Base-by-base conservation (phyloP, 1,140 invertebrate genomes). In the Plectrocnemia conspersa region DNA sequence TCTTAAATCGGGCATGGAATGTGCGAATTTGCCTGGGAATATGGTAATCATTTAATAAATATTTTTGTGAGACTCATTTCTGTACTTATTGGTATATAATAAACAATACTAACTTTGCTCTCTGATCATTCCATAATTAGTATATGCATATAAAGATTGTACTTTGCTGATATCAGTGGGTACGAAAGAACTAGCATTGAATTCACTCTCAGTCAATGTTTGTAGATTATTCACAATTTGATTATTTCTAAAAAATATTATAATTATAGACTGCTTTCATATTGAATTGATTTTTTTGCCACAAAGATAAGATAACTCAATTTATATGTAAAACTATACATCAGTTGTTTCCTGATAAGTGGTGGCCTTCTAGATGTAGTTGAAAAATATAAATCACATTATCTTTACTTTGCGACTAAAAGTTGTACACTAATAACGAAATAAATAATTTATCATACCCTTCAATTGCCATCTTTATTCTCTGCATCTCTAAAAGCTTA, bases 101-200 rank as follows among this genome's bases (percentile, higher is more conserved):
- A 16, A 27, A 33, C n/a, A 52, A 46, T 27, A 21, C 48, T 42
- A 64, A 74, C 72, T 73, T 59, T 66, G 69, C 56, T 74, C 72
- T 42, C 67, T 45, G 41, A 75, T 55, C 62, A 75, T 71, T 15
- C 68, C 72, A 45, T 75, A 76, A 59, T 75, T 75, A n/a, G 73
- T 69, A 54, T 74, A 76, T 1, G 72, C 72, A 15, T 54, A 64
- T 10, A 58, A 21, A 10, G 53, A 27, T 9, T 54, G 58, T 15
- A 53, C 52, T 45, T 62, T 56, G 0, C 55, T 54, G 3, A 53
- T 33, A 19, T 62, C 60, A 1, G 44, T 29, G 1, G 77, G 76
- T n/a, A 79, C 69, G 54, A 74, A 80, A 50, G 78, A 74, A 54
- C 77, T 79, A 16, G 78, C 78, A 56, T 80, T 79, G 55, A 80